Evolutionary conservation across 2,113 vertebrate genomes (phyloP), one percentile per base, ranked within the genome.

Genomic region (Agelaius phoeniceus): DNA sequence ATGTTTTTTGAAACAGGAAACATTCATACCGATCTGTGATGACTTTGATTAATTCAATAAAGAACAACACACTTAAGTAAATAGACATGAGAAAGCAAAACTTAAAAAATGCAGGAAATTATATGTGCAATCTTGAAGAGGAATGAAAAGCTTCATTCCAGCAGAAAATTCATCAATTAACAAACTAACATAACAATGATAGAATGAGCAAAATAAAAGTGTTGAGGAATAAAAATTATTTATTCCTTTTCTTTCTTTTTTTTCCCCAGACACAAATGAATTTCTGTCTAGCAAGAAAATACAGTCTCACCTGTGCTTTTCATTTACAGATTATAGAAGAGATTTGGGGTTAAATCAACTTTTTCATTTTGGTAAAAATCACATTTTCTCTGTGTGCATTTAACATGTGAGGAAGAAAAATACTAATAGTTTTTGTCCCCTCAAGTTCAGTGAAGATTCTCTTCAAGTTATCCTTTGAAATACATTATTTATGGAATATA

Each of bases 401-500:
- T 90, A 59, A 24, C 3, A 39, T 41, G 7, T 5, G 15, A 76
- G 10, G 31, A 87, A 87, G 41, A 59, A 84, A 87, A 84, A 84
- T n/a, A 59, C 2, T 4, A n/a, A 31, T 68, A 82, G 2, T 46
- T 41, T 72, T 81, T 65, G 58, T 59, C 22, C 57, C 33, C 9
- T 73, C 51, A 48, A 37, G 26, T 66, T 44, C 18, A 35, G 22
- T 51, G 23, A 76, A 54, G 46, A 62, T 85, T 31, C 11, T 87
- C 8, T 76, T 90, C 52, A 65, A 68, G 33, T 8, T 74, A 88
- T 93, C 48, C 24, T 90, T 72, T 86, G 59, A 62, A 90, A 35
- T 22, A 13, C 22, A 55, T 81, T 83, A 7, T 71, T 41, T 92
- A 86, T 71, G 30, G n/a, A 88, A 46, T 51, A 76, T 10, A 55